phyloP scores from a whole-genome alignment of 2,797 vertebrate species.

The Malacoraja senta region DNA sequence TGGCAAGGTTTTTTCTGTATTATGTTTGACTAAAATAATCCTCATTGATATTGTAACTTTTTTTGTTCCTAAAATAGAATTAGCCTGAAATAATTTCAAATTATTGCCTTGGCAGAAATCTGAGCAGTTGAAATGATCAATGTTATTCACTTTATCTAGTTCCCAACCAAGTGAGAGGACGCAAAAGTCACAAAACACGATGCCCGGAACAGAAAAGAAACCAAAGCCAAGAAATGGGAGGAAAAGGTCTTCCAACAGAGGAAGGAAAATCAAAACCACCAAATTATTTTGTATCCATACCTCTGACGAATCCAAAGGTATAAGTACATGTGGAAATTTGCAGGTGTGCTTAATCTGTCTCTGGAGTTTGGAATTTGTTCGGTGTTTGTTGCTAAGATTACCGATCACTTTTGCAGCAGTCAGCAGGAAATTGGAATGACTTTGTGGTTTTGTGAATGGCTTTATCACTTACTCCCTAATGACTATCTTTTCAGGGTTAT shows the following conservation, averaged over 20 bases:
- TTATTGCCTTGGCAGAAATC: not conserved
- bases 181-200: too few relatives aligned
- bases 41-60: not conserved
- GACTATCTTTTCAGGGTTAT: not conserved
- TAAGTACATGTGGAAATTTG: not conserved
- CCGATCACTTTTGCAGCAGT: not conserved
- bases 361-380: not conserved
- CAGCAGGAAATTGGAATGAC: not conserved
- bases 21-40: not conserved
- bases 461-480: not conserved
- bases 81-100: not conserved
- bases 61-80: not conserved
- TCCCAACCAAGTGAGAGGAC: not conserved
- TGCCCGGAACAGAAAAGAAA: not conserved
- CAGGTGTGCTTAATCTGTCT: not conserved
- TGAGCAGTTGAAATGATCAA: not conserved
- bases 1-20: not conserved
- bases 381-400: not conserved
- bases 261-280: slow-evolving; percentile 41
- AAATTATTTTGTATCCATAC: slow-evolving; percentile 53
- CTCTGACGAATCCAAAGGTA: slow-evolving; percentile 51
- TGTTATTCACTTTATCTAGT: not conserved
- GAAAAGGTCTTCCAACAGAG: slow-evolving; percentile 24
- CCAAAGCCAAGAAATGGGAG: slow-evolving; percentile 20
- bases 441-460: not conserved